phyloP scores from a whole-genome alignment of 2,113 vertebrate genomes.

The Suncus etruscus region DNA sequence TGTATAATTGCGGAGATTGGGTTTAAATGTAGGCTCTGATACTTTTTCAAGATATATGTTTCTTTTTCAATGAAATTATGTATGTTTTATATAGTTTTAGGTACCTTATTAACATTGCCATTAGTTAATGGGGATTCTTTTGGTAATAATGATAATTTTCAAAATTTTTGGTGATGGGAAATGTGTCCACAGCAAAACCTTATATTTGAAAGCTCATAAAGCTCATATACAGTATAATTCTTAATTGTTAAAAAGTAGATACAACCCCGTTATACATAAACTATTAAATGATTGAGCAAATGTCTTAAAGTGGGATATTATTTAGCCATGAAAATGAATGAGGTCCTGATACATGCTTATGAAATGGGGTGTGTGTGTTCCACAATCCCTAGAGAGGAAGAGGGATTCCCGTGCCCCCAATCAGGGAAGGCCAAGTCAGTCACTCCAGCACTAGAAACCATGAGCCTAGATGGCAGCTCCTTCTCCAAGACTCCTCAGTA shows the following conservation, averaged over 20 bases:
- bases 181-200: neutral
- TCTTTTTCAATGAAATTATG: slow-evolving; percentile 10
- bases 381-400: too few relatives aligned
- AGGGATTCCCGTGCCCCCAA: too few relatives aligned
- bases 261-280: neutral
- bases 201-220: neutral
- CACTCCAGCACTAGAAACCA: too few relatives aligned
- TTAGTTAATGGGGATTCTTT: neutral
- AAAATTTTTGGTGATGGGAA: slow-evolving; percentile 10
- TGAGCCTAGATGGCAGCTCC: too few relatives aligned
- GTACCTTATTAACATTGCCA: slow-evolving; percentile 12
- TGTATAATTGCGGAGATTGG: neutral
- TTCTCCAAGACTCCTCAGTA: too few relatives aligned
- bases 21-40: neutral
- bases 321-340: slow-evolving; percentile 5
- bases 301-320: neutral
- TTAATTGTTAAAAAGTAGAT: neutral
- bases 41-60: slow-evolving; percentile 6
- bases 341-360: slow-evolving; percentile 4
- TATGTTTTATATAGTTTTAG: neutral
- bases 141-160: neutral
- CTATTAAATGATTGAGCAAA: neutral
- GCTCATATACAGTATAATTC: neutral
- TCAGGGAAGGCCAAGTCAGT: too few relatives aligned
- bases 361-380: too few relatives aligned